Percentiles rank a stretch among this genome's conserved stretches.
phyloP scores from a whole-genome alignment of 1,140 invertebrate genomes.

The Rhopalosiphum padi region DNA sequence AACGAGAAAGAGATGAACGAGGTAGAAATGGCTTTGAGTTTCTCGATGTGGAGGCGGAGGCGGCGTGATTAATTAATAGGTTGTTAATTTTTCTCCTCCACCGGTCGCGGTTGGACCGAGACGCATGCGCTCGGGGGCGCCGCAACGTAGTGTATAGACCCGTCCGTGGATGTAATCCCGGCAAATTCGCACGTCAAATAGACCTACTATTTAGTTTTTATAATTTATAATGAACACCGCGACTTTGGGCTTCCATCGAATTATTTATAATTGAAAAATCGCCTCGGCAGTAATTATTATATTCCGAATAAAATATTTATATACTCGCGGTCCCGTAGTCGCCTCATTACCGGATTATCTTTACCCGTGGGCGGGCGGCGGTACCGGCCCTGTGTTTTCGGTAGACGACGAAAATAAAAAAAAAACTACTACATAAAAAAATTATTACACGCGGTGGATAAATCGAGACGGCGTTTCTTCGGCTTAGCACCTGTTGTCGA shows the following conservation, averaged over 20 bases:
- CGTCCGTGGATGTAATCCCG: neutral
- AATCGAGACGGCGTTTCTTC: neutral
- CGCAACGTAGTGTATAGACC: neutral
- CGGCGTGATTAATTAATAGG: neutral
- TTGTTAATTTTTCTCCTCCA: neutral
- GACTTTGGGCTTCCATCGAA: neutral
- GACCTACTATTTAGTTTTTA: no score
- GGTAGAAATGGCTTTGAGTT: neutral
- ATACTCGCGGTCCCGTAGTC: neutral
- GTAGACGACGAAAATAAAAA: neutral
- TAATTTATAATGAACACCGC: neutral
- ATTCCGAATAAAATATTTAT: neutral
- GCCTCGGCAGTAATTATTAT: neutral
- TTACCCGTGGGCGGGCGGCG: neutral
- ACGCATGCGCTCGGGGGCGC: neutral
- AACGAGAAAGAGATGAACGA: neutral
- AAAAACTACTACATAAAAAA: neutral
- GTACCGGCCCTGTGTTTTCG: neutral
- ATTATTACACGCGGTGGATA: neutral
- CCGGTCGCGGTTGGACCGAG: neutral
- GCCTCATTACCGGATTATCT: neutral
- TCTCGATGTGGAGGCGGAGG: neutral
- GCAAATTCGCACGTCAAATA: neutral
- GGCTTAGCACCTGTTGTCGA: constrained; percentile 39
- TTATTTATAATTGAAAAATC: neutral